Conservation (phyloP, 1,140 invertebrate genomes). For the Tenebrio molitor region DNA sequence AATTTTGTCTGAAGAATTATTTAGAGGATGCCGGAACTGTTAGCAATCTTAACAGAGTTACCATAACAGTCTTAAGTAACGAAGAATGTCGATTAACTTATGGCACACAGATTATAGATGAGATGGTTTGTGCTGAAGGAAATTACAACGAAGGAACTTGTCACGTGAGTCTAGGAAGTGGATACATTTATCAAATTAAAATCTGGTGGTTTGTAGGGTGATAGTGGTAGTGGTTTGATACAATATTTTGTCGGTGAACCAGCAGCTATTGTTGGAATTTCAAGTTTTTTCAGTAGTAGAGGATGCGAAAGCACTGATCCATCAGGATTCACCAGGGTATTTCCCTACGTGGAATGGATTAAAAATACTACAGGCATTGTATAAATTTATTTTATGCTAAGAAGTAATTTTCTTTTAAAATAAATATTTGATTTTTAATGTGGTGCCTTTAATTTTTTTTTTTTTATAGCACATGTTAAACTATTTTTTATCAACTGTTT, state of each 20-base stretch:
- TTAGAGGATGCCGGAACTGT: not conserved
- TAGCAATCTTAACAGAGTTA: constrained; percentile 8
- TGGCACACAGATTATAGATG: not conserved
- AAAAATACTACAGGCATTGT: constrained; percentile 1
- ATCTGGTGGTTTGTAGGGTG: not conserved
- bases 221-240: constrained; percentile 28
- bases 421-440: no score
- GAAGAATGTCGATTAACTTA: constrained; percentile 4
- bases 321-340: no score
- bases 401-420: no score
- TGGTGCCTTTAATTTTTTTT: no score
- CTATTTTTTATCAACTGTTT: no score
- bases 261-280: not conserved
- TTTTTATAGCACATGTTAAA: no score
- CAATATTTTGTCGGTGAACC: not conserved
- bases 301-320: constrained; percentile 3
- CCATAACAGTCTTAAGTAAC: not conserved
- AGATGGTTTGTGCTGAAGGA: constrained; percentile 30
- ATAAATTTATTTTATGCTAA: not conserved
- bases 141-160: constrained; percentile 24
- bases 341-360: constrained; percentile 6
- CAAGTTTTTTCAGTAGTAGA: constrained; percentile 7
- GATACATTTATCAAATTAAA: not conserved
- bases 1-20: not conserved
- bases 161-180: not conserved